Conservation (phyloP, 2,888 invertebrate genomes). For the Lasiommata megera region DNA sequence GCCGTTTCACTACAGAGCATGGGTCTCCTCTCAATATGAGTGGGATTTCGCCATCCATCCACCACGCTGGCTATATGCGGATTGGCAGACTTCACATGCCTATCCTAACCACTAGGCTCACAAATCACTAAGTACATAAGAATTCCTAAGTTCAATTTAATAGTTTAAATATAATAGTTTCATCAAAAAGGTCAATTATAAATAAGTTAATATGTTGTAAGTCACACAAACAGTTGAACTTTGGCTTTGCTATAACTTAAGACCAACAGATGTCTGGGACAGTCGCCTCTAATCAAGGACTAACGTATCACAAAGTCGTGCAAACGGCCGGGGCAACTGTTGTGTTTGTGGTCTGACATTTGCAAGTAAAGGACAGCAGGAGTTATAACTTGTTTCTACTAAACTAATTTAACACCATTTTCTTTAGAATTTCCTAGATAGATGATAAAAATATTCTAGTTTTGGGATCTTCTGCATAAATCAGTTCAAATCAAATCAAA, state of each 20-base stretch:
- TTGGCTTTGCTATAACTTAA: slow-evolving; percentile 25
- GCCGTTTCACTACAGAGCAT: too few species aligned
- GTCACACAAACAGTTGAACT: slow-evolving; percentile 27
- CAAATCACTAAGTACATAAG: too few species aligned
- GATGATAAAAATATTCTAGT: too few species aligned
- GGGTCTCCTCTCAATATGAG: too few species aligned
- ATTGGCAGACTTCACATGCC: too few species aligned
- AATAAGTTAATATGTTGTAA: slow-evolving; percentile 10
- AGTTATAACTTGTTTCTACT: neutral
- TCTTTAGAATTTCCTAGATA: too few species aligned
- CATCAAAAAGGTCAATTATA: slow-evolving; percentile 9
- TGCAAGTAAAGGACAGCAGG: slow-evolving; percentile 1
- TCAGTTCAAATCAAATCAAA: too few species aligned
- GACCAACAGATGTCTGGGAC: slow-evolving; percentile 42
- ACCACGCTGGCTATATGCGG: too few species aligned
- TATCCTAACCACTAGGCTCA: too few species aligned
- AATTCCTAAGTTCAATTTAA: too few species aligned
- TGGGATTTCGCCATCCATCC: too few species aligned
- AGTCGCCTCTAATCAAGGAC: slow-evolving; percentile 50
- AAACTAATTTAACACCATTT: neutral
- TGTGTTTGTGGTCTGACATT: slow-evolving; percentile 8
- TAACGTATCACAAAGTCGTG: slow-evolving; percentile 36
- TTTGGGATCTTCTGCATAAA: too few species aligned
- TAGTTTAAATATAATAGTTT: neutral
- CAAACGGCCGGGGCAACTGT: slow-evolving; percentile 23